These are phyloP conservation scores for Polypterus senegalus DNA, from an alignment of 2,113 vertebrate species.

Conservation along the genomic window DNA sequence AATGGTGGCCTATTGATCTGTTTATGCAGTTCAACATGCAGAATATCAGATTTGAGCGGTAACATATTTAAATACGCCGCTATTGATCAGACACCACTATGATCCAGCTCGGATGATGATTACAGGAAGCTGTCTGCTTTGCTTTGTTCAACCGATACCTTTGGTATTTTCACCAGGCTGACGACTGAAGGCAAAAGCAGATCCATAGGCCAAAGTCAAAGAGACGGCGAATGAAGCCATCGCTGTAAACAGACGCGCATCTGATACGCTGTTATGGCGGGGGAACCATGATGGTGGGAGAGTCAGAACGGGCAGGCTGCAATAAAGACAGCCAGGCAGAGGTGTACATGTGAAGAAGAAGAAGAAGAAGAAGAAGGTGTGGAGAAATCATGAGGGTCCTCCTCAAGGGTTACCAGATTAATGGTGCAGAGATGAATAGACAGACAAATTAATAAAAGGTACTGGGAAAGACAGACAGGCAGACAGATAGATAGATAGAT, in stretches of 20 bases:
- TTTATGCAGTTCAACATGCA: constrained; percentile 56
- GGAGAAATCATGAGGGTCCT: too few species aligned
- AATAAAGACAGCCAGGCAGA: too few species aligned
- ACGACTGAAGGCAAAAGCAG: constrained; percentile 19
- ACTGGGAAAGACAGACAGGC: too few species aligned
- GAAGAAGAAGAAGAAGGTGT: too few species aligned
- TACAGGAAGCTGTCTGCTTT: constrained; percentile 53
- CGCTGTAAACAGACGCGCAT: constrained; percentile 3
- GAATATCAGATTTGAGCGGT: constrained; percentile 63
- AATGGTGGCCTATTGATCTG: constrained; percentile 64
- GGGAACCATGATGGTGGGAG: neutral
- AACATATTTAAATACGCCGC: constrained; percentile 72
- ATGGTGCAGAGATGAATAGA: too few species aligned
- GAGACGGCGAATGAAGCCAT: constrained; percentile 1
- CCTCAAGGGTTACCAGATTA: too few species aligned
- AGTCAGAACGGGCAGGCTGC: too few species aligned
- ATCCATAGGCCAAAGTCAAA: constrained; percentile 16
- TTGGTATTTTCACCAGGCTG: constrained; percentile 19
- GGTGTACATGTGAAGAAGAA: too few species aligned
- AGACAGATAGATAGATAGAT: too few species aligned
- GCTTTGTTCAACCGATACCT: constrained; percentile 30
- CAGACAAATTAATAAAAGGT: too few species aligned
- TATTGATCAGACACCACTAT: constrained; percentile 65
- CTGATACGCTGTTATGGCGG: constrained; percentile 3
- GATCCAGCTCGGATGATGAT: constrained; percentile 64